A percentile compares a stretch with the other conserved stretches of the same genome.
These are phyloP conservation scores for Eretmochelys imbricata DNA, from an alignment of 2,113 vertebrate species.

Conservation along the genomic window DNA sequence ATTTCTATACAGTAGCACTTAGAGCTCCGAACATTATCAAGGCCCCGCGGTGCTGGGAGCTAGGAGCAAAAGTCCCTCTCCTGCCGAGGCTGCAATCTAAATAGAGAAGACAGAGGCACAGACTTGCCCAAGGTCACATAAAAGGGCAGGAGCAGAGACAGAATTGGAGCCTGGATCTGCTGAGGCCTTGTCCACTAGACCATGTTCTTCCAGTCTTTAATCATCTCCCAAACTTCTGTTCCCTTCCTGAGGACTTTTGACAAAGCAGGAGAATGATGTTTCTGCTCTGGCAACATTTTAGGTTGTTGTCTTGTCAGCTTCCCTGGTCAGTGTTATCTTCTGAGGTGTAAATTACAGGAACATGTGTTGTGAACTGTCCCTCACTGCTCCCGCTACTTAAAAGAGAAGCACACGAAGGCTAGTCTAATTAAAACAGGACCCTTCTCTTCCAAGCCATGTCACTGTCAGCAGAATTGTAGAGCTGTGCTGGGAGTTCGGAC, in stretches of 20 bases:
- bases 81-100: neutral
- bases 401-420: neutral
- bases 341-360: constrained; percentile 54
- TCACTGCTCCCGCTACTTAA: neutral
- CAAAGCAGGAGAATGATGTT: neutral
- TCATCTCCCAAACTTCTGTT: neutral
- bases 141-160: neutral
- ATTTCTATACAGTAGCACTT: neutral
- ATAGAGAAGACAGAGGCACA: neutral
- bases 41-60: fast-evolving
- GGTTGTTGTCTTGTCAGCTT: constrained; percentile 39
- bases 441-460: neutral
- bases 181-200: neutral
- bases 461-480: neutral
- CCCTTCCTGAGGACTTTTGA: neutral
- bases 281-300: neutral
- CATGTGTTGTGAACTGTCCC: constrained; percentile 31
- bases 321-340: neutral
- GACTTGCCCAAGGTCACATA: too few species aligned
- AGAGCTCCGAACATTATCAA: too few species aligned
- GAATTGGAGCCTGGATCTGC: neutral
- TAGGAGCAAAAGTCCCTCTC: neutral
- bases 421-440: neutral
- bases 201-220: neutral
- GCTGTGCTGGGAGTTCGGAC: neutral